Percentiles rank a stretch among this genome's conserved stretches.
phyloP scores from a whole-genome alignment of 2,888 invertebrate species.

The Erpobdella octoculata region DNA sequence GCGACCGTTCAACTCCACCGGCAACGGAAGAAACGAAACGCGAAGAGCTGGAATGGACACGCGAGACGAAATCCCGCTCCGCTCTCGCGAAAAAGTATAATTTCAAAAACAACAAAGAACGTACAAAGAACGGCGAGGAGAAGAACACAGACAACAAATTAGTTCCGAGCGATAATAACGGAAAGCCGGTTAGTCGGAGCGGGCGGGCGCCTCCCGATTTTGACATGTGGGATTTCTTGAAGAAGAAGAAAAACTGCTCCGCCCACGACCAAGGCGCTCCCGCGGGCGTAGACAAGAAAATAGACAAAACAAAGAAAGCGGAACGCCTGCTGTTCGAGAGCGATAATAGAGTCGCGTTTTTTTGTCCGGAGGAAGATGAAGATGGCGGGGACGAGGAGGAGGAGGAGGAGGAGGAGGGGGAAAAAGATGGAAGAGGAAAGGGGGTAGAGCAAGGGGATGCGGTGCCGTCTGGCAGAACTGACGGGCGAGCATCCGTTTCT shows the following conservation, averaged over 20 bases:
- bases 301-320: slow-evolving; percentile 6
- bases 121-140: not conserved
- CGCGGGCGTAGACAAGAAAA: not conserved
- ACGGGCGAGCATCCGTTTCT: too few relatives aligned
- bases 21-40: too few relatives aligned
- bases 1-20: too few relatives aligned
- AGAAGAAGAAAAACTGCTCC: not conserved
- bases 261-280: not conserved
- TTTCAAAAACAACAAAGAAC: too few relatives aligned
- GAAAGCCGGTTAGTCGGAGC: not conserved
- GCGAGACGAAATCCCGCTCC: too few relatives aligned
- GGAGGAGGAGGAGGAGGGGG: too few relatives aligned
- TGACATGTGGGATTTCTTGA: slow-evolving; percentile 13
- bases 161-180: not conserved
- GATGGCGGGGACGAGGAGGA: too few relatives aligned
- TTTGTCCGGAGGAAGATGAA: not conserved
- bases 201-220: not conserved
- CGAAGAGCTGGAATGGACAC: too few relatives aligned
- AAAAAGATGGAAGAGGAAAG: too few relatives aligned
- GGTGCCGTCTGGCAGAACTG: too few relatives aligned
- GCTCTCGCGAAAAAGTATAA: too few relatives aligned
- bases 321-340: not conserved
- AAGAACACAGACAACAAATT: not conserved
- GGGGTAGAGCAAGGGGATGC: too few relatives aligned
- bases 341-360: not conserved